phyloP scores from a whole-genome alignment of 2,888 invertebrate genomes.

The Yponomeuta sedellus region DNA sequence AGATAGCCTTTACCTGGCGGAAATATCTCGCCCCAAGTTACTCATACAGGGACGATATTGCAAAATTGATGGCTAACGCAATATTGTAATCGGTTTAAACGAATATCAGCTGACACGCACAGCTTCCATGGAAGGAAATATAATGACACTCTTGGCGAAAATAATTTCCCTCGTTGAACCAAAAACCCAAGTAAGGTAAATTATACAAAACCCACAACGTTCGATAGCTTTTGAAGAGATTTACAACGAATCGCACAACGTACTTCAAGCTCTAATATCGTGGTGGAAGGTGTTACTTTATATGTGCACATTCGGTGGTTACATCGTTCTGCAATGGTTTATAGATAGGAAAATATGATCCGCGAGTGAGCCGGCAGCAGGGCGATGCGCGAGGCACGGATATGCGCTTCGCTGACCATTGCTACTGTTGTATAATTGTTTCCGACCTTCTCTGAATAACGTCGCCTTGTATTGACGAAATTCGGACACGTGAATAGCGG shows the following conservation, averaged over 20 bases:
- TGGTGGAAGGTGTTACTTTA: background rate
- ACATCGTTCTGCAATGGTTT: background rate
- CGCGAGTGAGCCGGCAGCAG: slow-evolving; percentile 53
- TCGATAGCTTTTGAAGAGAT: slow-evolving; percentile 9
- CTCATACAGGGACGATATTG: background rate
- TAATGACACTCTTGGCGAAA: background rate
- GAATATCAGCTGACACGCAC: background rate
- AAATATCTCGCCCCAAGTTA: background rate
- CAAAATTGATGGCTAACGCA: background rate
- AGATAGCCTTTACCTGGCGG: background rate
- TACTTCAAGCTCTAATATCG: background rate
- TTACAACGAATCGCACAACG: background rate
- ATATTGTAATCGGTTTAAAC: background rate
- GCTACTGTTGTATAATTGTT: slow-evolving; percentile 72
- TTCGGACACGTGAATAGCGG: slow-evolving; percentile 60
- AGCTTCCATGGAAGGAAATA: background rate
- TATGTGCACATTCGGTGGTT: background rate
- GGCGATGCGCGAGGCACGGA: slow-evolving; percentile 54
- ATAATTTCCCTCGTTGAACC: slow-evolving; percentile 30
- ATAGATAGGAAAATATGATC: slow-evolving; percentile 38
- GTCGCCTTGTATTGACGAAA: slow-evolving; percentile 60
- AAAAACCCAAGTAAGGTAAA: slow-evolving; percentile 31
- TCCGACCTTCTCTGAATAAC: slow-evolving; percentile 71
- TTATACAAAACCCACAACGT: slow-evolving; percentile 30
- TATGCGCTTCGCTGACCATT: slow-evolving; percentile 70